Evolutionary conservation across 35 echinoderm and acorn worm species (phyloP), one percentile per base, ranked within the genome.

Genomic region (Ophiothrix spiculata): DNA sequence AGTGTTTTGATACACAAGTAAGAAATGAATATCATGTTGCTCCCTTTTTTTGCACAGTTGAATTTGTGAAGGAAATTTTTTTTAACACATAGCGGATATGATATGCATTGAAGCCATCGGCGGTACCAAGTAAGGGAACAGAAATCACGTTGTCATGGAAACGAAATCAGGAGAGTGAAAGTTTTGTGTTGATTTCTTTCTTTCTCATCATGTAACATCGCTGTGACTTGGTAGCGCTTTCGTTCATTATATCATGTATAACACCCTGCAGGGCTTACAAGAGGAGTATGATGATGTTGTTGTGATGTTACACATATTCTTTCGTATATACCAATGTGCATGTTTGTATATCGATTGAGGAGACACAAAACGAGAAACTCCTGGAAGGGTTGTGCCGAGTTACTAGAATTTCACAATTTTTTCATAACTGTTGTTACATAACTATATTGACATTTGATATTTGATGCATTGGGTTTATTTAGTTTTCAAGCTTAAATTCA

Each of bases 21-120:
- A 69, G 3, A n/a, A 69, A 28, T 69, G 60, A 69, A 69, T 69
- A 69, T 69, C 60, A 28, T 69, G 60, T 69, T 69, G 6, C 60
- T 69, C 29, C 16, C 16, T 28, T n/a, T n/a, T 28, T 6, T 4
- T 69, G 23, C 25, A 25, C 10, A 25, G 60, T 25, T 69, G 29
- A 69, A 69, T 69, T 69, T 69, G 29, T 15, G 60, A n/a, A n/a
- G 45, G 60, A 69, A 69, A 69, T 25, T 69, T 69, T 69, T n/a
- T n/a, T 15, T 28, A 69, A 28, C 3, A 28, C 60, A 69, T n/a
- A 69, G 23, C 60, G 60, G 60, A 69, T 69, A 69, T 69, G 60
- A 69, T 69, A 69, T 69, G 60, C 25, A 28, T n/a, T 15, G 29
- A 69, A 15, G 23, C 60, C 25, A 69, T 2, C 29, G 60, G 60